Conservation (phyloP, 1,140 invertebrate species). For the Bombus fervidus region DNA sequence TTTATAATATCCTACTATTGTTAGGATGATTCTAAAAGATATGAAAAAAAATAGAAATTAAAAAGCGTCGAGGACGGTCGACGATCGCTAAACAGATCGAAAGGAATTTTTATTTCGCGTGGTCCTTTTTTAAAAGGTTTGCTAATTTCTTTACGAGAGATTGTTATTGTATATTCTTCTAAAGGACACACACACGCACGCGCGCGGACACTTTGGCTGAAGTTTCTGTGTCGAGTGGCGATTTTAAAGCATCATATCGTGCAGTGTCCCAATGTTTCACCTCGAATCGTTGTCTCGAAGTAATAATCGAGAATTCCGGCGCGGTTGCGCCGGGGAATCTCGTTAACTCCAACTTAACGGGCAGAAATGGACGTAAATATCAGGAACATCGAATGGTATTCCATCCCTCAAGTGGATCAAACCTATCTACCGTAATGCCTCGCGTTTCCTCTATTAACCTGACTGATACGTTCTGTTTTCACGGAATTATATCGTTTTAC, state of each 20-base stretch:
- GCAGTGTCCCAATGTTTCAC: background rate
- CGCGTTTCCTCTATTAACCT: conserved; percentile 12
- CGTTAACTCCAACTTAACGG: conserved; percentile 39
- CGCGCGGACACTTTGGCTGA: background rate
- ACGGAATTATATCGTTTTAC: background rate
- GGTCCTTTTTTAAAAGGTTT: background rate
- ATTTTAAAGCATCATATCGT: background rate
- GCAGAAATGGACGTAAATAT: conserved; percentile 46
- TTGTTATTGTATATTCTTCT: background rate
- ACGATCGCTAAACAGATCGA: background rate
- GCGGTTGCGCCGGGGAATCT: conserved; percentile 26
- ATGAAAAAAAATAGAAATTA: background rate
- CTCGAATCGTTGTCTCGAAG: conserved; percentile 16
- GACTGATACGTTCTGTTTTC: conserved; percentile 2
- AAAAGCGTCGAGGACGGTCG: too few species aligned
- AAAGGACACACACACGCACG: too few species aligned
- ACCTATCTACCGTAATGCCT: conserved; percentile 4
- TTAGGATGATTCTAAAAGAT: background rate
- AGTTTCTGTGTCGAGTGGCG: background rate
- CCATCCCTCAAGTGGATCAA: conserved; percentile 20
- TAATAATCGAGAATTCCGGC: conserved; percentile 40
- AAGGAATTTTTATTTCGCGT: background rate
- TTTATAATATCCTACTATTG: background rate
- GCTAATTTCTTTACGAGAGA: background rate
- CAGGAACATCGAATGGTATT: conserved; percentile 21